Evolutionary conservation across 2,113 vertebrate genomes (phyloP), one percentile per base, ranked within the genome.

Genomic region (Gallinago paraguaiae): DNA sequence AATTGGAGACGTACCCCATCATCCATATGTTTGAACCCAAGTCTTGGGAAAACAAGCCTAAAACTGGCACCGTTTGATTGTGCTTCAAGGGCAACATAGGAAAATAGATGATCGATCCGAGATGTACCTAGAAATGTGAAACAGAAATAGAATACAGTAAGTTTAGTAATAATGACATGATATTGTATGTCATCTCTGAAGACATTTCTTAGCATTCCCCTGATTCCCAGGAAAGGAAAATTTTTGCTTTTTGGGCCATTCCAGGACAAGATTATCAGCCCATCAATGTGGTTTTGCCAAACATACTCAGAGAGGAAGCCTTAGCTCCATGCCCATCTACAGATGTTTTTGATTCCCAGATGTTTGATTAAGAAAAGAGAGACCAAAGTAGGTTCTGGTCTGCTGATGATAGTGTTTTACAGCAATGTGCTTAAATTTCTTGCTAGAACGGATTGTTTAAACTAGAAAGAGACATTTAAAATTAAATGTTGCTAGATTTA

Each of bases 371-470:
- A 91, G 72, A 88, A 90, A 92, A 92, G 86, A 76, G 50, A 95
- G 53, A 95, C 77, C 77, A 74, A 68, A 94, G 79, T 92, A 80
- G 39, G 71, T 97, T 94, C 86, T 31, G 14, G 84, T 64, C 84
- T 96, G 95, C 75, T 96, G 95, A 94, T 96, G 83, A 67, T 53
- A 92, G 88, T 97, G 57, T 91, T 97, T 96, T 86, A 82, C 65
- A 88, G 78, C 51, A 57, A 25, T 71, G 43, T 71, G 61, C 89
- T 92, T 83, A 82, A 86, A 93, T 94, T 90, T 90, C 75, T 78
- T 94, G 76, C 81, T 76, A 46, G 89, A 88, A 95, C 77, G 86
- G 81, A 92, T 64, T 74, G 33, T 82, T 93, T 94, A 80, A 91
- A 88, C 76, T 74, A 75, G 72, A 92, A 95, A 65, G 78, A 93